These are phyloP conservation scores for Plutomurus gul DNA, from an alignment of 1,140 invertebrate species.

Conservation along the genomic window DNA sequence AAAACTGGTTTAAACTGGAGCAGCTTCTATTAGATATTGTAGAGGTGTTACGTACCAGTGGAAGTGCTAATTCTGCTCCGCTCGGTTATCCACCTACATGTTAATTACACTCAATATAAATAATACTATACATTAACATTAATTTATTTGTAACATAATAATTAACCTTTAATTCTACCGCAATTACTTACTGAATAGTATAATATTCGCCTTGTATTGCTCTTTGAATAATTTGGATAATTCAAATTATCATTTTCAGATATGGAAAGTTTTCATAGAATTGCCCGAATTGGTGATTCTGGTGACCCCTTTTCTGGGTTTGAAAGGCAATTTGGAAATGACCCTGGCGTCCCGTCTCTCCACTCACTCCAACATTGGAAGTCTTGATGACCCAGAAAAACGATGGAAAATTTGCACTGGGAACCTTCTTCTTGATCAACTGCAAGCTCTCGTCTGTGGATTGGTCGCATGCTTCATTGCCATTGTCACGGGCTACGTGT, in stretches of 20 bases:
- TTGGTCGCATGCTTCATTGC: slow-evolving; percentile 86
- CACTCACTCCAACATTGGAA: slow-evolving; percentile 85
- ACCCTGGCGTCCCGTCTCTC: slow-evolving; percentile 91
- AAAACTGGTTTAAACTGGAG: no score
- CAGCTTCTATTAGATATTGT: no score
- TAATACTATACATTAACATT: no score
- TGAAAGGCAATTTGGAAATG: slow-evolving; percentile 98
- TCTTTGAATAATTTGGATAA: neutral
- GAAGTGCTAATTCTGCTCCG: no score
- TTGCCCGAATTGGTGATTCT: slow-evolving; percentile 86
- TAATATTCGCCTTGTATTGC: no score
- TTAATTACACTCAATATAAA: no score
- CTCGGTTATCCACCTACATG: no score
- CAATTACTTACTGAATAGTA: no score
- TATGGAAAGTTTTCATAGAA: slow-evolving; percentile 78
- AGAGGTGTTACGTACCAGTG: no score
- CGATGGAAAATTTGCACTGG: slow-evolving; percentile 82
- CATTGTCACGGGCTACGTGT: slow-evolving; percentile 81
- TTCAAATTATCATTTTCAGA: slow-evolving; percentile 60
- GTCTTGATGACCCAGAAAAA: slow-evolving; percentile 70
- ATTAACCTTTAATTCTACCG: no score
- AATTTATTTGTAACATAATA: no score
- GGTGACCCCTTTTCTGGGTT: slow-evolving; percentile 86
- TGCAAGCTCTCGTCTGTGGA: slow-evolving; percentile 90
- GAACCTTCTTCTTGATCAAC: slow-evolving; percentile 87